A percentile compares a stretch with the other conserved stretches of the same genome.
These are phyloP conservation scores for Porites evermanni DNA, from an alignment of 92 coral and sea anemone genomes.

Conservation along the genomic window DNA sequence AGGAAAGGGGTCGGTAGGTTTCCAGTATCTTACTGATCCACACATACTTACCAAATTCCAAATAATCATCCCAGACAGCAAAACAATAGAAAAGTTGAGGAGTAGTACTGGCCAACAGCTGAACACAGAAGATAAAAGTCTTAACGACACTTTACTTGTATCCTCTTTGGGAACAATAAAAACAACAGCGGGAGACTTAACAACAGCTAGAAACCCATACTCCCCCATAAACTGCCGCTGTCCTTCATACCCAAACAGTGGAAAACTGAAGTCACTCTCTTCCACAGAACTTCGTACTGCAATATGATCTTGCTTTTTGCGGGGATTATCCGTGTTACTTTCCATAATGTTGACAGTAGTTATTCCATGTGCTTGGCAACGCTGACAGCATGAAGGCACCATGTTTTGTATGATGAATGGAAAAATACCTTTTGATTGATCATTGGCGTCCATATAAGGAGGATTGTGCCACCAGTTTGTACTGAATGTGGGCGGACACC, in stretches of 20 bases:
- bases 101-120: conserved; percentile 78
- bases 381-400: conserved; percentile 46
- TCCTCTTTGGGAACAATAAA: conserved; percentile 55
- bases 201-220: conserved; percentile 52
- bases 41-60: conserved; percentile 77
- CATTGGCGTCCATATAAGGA: conserved; percentile 39
- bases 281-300: conserved; percentile 27
- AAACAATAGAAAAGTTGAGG: conserved; percentile 66
- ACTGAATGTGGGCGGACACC: conserved; percentile 31
- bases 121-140: conserved; percentile 63
- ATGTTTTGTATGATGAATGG: conserved; percentile 34
- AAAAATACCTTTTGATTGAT: conserved; percentile 25
- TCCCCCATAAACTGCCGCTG: conserved; percentile 46
- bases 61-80: conserved; percentile 76
- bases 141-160: background rate
- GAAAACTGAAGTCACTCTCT: conserved; percentile 43
- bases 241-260: conserved; percentile 42
- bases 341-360: background rate
- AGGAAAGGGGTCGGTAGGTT: no score
- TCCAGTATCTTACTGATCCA: background rate
- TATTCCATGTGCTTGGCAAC: conserved; percentile 28
- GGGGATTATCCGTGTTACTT: background rate
- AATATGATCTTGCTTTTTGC: conserved; percentile 23
- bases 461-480: conserved; percentile 66
- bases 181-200: conserved; percentile 56